phyloP scores from a whole-genome alignment of 2,888 invertebrate species.

The Andrena dorsata region DNA sequence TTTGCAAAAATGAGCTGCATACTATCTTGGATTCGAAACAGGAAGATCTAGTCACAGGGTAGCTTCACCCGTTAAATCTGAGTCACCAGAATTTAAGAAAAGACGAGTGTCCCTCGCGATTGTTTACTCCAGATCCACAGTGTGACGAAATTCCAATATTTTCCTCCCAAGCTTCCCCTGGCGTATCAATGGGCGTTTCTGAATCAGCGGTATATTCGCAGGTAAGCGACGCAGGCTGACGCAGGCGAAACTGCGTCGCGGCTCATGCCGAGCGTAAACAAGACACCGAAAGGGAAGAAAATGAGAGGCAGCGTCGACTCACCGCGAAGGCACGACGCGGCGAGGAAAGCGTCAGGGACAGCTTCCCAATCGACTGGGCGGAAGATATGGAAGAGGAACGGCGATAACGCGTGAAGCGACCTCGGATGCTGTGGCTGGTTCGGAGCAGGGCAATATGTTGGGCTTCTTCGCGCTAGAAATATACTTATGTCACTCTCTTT shows the following conservation, averaged over 20 bases:
- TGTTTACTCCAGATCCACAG: too few relatives aligned
- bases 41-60: too few relatives aligned
- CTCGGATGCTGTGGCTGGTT: slow-evolving; percentile 16
- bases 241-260: slow-evolving; percentile 1
- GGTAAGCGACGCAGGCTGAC: background rate
- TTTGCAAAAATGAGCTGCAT: too few relatives aligned
- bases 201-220: background rate
- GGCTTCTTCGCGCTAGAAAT: slow-evolving; percentile 63
- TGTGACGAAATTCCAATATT: too few relatives aligned
- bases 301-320: background rate
- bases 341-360: background rate
- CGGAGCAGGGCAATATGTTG: slow-evolving; percentile 33
- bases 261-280: background rate
- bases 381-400: slow-evolving; percentile 1
- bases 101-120: too few relatives aligned
- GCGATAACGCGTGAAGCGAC: slow-evolving; percentile 36
- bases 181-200: background rate
- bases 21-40: too few relatives aligned
- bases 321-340: slow-evolving; percentile 4
- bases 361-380: slow-evolving; percentile 5
- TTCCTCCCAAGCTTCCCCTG: background rate
- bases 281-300: slow-evolving; percentile 7
- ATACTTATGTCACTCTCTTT: slow-evolving; percentile 68
- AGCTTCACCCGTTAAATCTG: too few relatives aligned
- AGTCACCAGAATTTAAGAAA: too few relatives aligned